phyloP scores from a whole-genome alignment of 2,797 vertebrate species.

The Labroides dimidiatus region DNA sequence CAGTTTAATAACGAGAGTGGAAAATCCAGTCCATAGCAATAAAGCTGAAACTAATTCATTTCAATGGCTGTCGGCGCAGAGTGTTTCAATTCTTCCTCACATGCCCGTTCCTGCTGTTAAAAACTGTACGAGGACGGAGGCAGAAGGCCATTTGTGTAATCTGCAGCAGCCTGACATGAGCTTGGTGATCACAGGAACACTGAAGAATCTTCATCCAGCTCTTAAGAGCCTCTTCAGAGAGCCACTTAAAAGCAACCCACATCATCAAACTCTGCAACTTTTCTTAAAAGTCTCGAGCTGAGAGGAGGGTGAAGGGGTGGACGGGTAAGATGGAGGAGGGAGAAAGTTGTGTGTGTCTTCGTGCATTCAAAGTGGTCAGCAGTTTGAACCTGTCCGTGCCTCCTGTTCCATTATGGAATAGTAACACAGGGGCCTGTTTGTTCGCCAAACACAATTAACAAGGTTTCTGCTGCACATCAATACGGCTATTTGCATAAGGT shows the following conservation, averaged over 20 bases:
- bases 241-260: conserved; percentile 69
- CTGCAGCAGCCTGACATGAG: conserved; percentile 69
- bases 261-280: conserved; percentile 81
- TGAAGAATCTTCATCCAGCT: conserved; percentile 68
- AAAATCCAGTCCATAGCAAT: conserved; percentile 86
- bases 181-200: conserved; percentile 73
- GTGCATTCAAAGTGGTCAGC: conserved; percentile 83
- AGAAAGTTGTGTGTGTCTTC: conserved; percentile 63
- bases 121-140: conserved; percentile 73
- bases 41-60: conserved; percentile 88
- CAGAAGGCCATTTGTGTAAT: conserved; percentile 75
- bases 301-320: conserved; percentile 57
- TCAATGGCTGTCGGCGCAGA: conserved; percentile 76
- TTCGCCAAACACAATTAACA: conserved; percentile 88
- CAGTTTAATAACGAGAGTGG: conserved; percentile 87
- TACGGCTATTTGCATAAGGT: conserved; percentile 93
- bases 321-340: conserved; percentile 45
- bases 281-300: conserved; percentile 66
- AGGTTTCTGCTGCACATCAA: conserved; percentile 89
- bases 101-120: conserved; percentile 62
- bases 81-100: conserved; percentile 72
- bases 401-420: conserved; percentile 89
- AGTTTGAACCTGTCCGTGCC: conserved; percentile 83
- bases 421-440: conserved; percentile 80
- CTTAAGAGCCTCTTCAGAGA: conserved; percentile 75